Base-by-base conservation (phyloP, 2,113 vertebrate genomes). In the Haemorhous mexicanus region DNA sequence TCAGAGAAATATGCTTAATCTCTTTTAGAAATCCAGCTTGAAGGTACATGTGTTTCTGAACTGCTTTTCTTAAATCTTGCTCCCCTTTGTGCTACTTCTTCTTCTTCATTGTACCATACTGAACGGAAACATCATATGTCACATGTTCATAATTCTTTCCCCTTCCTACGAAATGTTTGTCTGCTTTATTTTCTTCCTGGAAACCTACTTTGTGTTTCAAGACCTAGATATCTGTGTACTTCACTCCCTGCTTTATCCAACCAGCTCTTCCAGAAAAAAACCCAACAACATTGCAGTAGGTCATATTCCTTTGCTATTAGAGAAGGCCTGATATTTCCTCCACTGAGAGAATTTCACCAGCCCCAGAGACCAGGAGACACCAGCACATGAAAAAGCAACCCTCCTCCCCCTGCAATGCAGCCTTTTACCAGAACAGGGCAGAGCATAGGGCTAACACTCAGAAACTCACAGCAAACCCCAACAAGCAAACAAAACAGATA, bases 401-500 rank as follows among this genome's bases (percentile, higher is more conserved):
- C 20, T 89, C 7, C 50, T 91, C 32, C 43, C 43, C 53, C 41
- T 94, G 63, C 41, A 76, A 28, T 7, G 4, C 67, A 76, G 44
- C 18, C 84, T 84, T 94, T 89, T 50, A 95, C 59, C 87, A 84
- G 79, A 95, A 79, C 35, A 85, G 66, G 43, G 22, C 16, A 75
- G 72, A 95, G n/a, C 50, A 70, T 26, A 30, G 53, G 22, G 39
- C 30, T 44, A 94, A 39, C 23, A 50, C 49, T 43, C 46, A 21
- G 73, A 70, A 95, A 78, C 47, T 30, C 46, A 50, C n/a, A 91
- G 68, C 59, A 95, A 93, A 93, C 20, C 64, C 0, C 1, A 70
- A 24, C 73, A 74, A 74, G 61, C 50, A 96, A 91, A 93, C 73
- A 84, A 74, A 96, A 77, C 84, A 92, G 84, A 91, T 93, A 77